A percentile compares a stretch with the other conserved stretches of the same genome.
These are phyloP conservation scores for Rousettus leschenaultii DNA, from an alignment of 2,113 vertebrate species.

Conservation along the genomic window DNA sequence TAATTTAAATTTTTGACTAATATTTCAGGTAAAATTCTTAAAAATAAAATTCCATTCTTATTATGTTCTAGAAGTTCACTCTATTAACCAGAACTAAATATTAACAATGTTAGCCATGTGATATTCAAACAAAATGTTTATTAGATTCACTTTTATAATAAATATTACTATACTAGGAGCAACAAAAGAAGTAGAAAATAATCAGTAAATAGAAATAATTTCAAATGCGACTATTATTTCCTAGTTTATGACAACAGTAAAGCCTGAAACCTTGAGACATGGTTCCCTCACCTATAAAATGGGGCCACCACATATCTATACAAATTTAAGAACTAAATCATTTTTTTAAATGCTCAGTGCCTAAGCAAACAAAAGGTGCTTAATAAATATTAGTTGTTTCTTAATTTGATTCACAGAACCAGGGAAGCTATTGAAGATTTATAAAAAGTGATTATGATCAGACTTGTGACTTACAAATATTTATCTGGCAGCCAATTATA, in stretches of 20 bases:
- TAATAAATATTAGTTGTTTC: background rate
- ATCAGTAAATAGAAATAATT: background rate
- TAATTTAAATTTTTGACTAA: constrained; percentile 26
- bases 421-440: background rate
- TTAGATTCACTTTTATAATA: background rate
- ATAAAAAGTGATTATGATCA: background rate
- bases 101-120: background rate
- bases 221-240: background rate
- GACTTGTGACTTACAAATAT: background rate
- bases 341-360: constrained; percentile 4
- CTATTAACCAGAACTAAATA: constrained; percentile 2
- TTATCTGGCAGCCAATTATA: background rate
- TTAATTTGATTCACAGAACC: background rate
- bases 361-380: background rate
- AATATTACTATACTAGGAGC: background rate
- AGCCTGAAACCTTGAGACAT: background rate
- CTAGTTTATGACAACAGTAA: background rate
- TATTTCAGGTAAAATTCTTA: constrained; percentile 32
- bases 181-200: background rate
- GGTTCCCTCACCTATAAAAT: background rate
- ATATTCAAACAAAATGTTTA: background rate
- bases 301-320: background rate
- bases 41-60: constrained; percentile 24
- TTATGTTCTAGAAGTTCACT: background rate
- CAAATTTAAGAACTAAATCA: background rate